phyloP scores from a whole-genome alignment of 2,113 vertebrate species.

The Trematomus loennbergii region DNA sequence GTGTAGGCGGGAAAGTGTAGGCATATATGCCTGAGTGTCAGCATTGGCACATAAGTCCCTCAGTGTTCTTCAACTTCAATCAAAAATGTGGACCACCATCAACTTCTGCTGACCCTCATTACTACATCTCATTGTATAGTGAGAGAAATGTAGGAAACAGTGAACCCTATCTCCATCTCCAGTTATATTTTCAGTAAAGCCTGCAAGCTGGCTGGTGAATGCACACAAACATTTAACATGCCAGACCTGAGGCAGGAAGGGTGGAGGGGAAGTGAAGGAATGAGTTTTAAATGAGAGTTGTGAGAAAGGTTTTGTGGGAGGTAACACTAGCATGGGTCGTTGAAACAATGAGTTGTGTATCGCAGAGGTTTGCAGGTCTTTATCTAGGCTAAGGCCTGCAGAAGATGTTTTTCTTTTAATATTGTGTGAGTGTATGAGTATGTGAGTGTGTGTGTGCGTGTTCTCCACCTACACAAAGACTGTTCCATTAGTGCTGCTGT shows the following conservation, averaged over 20 bases:
- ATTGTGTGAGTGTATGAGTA: not conserved
- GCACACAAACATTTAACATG: conserved; percentile 18
- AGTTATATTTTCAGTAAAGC: conserved; percentile 51
- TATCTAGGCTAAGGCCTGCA: conserved; percentile 12
- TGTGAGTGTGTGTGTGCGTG: conserved; percentile 5
- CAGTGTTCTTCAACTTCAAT: not conserved
- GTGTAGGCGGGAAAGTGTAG: too few relatives aligned
- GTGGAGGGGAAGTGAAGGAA: conserved; percentile 29
- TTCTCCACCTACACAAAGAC: conserved; percentile 33
- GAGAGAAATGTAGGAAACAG: conserved; percentile 67
- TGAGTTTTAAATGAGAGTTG: conserved; percentile 12
- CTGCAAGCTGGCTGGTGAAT: conserved; percentile 36
- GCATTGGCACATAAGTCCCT: too few relatives aligned
- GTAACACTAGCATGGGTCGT: conserved; percentile 60
- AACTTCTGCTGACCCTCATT: conserved; percentile 37
- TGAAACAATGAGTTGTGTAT: conserved; percentile 54
- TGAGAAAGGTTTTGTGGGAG: conserved; percentile 43
- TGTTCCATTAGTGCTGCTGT: conserved; percentile 25
- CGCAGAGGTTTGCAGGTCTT: conserved; percentile 21
- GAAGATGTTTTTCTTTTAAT: conserved; percentile 7
- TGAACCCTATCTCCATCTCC: conserved; percentile 37
- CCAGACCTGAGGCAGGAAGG: conserved; percentile 30
- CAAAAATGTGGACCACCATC: not conserved
- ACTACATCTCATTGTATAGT: conserved; percentile 64
- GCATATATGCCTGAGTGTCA: too few relatives aligned